phyloP scores from a whole-genome alignment of 2,888 invertebrate genomes.

The Muschampia plurimacula region DNA sequence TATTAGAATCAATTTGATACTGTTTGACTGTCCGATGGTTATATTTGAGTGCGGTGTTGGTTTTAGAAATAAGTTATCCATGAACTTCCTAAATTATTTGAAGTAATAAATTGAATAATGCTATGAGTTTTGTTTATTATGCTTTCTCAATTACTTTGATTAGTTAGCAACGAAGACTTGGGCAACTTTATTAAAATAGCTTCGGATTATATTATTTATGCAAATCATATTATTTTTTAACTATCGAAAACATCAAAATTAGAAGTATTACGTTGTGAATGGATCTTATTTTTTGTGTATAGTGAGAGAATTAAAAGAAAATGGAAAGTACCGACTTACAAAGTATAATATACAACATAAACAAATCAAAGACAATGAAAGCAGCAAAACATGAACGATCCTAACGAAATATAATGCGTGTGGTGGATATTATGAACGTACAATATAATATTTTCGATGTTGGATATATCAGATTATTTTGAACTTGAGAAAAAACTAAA shows the following conservation, averaged over 20 bases:
- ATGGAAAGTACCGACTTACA: too few species aligned
- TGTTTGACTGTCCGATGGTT: not conserved
- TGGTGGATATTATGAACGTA: too few species aligned
- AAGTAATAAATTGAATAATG: not conserved
- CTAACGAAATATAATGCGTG: not conserved
- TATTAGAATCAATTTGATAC: constrained; percentile 4
- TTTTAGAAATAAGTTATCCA: not conserved
- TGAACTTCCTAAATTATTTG: not conserved
- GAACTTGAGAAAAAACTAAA: not conserved
- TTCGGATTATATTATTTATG: too few species aligned
- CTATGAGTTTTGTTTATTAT: too few species aligned
- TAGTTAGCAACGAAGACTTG: too few species aligned
- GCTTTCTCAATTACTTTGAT: too few species aligned
- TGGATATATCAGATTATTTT: not conserved
- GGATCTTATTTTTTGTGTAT: too few species aligned
- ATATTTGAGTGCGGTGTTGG: not conserved
- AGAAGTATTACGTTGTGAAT: too few species aligned
- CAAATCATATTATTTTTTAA: too few species aligned
- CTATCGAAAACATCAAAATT: too few species aligned
- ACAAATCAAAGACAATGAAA: not conserved
- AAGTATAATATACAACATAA: not conserved
- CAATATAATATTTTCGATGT: not conserved
- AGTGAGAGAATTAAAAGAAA: too few species aligned
- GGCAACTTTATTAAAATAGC: too few species aligned
- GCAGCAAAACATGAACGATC: not conserved